Base-by-base conservation (phyloP, 1,140 invertebrate species). In the Drosophila athabasca region DNA sequence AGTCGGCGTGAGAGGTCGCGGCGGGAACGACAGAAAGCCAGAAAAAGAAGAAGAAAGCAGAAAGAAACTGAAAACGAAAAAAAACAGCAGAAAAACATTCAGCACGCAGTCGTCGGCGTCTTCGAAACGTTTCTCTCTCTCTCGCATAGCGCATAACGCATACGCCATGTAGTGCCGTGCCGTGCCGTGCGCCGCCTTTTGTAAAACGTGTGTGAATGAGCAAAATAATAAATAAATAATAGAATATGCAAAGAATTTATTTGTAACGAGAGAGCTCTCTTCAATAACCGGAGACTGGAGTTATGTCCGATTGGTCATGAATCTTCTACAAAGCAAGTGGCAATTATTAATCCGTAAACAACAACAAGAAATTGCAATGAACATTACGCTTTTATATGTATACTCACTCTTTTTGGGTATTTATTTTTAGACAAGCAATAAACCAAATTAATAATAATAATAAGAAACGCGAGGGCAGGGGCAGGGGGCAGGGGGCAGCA, bases 291-390 rank as follows among this genome's bases (percentile, higher is more conserved):
- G 4, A 39, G 35, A 39, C 35, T 1, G 9, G 35, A 39, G 35
- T 39, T 39, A 39, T 39, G 35, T 4, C 35, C 35, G 9, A 29
- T 29, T 45, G 65, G 77, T 64, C 60, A 85, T 88, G 83, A 88
- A 88, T 88, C 79, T 88, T 48, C 67, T 88, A 61, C 83, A 88
- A 88, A 88, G 83, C 83, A 88, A 88, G 83, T 87, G 79, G 49
- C 67, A 46, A 54, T 43, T 48, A 31, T 31, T 50, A 59, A 58
- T n/a, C 9, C 49, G 35, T n/a, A 31, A 43, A 29, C 8, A 55
- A 60, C 52, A 22, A 31, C 44, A 58, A 39, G 17, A 79, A 67
- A 67, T 62, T 48, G 24, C 31, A 48, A 76, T 9, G 31, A 31
- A 2, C 8, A 6, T 26, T 26, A 26, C 31, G 31, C 3, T 31